Conservation (phyloP, 2,113 vertebrate species). For the Chloropsis cyanopogon region DNA sequence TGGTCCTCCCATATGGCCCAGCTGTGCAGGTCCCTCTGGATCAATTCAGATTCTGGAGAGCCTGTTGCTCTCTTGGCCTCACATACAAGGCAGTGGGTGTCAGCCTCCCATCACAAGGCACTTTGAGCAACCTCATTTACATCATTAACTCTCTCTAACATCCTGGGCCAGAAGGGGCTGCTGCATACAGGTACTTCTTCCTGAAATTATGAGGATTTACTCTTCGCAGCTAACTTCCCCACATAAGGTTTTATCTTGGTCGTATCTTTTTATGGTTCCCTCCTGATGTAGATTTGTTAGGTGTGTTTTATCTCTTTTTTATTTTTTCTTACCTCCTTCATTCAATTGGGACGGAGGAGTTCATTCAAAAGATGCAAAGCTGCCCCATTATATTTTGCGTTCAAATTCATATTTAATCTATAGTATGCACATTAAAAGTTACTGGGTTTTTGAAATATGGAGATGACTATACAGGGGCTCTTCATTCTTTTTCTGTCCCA, state of each 20-base stretch:
- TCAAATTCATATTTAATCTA: background rate
- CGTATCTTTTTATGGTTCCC: constrained; percentile 36
- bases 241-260: constrained; percentile 37
- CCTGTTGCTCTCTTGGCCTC: background rate
- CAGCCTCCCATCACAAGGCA: fast-evolving
- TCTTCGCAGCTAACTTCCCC: background rate
- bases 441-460: background rate
- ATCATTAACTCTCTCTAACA: background rate
- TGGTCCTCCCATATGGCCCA: background rate
- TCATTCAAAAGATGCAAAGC: background rate
- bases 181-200: background rate
- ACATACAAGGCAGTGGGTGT: fast-evolving
- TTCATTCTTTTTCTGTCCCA: background rate
- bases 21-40: background rate
- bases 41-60: background rate
- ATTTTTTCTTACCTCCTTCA: background rate
- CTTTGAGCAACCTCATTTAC: background rate
- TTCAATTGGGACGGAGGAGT: fast-evolving
- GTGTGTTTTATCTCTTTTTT: background rate
- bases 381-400: background rate
- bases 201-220: background rate
- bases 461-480: background rate
- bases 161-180: background rate
- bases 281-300: constrained; percentile 7
- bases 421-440: background rate